These are phyloP conservation scores for Nerophis lumbriciformis DNA, from an alignment of 2,113 vertebrate genomes.

Conservation along the genomic window DNA sequence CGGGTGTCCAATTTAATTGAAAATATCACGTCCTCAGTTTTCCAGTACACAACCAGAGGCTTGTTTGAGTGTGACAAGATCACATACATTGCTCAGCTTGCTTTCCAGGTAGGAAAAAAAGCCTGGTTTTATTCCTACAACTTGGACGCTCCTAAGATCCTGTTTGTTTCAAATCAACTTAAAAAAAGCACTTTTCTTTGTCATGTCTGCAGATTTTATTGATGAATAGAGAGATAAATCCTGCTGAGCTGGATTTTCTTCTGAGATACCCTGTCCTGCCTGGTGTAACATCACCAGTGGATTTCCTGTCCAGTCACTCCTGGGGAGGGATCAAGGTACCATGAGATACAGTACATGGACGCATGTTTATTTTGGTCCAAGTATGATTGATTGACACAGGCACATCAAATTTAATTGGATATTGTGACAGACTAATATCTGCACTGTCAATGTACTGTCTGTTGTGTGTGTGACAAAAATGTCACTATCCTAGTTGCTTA, in stretches of 20 bases:
- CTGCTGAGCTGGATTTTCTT: slow-evolving; percentile 86
- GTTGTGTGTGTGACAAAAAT: neutral
- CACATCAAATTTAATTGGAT: neutral
- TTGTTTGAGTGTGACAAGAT: slow-evolving; percentile 92
- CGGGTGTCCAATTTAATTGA: slow-evolving; percentile 82
- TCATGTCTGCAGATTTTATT: slow-evolving; percentile 79
- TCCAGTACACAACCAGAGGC: slow-evolving; percentile 87
- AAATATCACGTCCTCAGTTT: slow-evolving; percentile 87
- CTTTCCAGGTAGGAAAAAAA: slow-evolving; percentile 83
- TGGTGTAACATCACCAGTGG: slow-evolving; percentile 78
- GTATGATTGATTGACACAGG: neutral
- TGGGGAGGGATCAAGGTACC: slow-evolving; percentile 94
- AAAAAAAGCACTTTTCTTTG: slow-evolving; percentile 36
- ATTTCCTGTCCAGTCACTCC: slow-evolving; percentile 85
- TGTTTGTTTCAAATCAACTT: slow-evolving; percentile 38
- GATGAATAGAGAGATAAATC: slow-evolving; percentile 80
- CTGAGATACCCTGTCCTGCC: slow-evolving; percentile 82
- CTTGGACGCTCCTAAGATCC: slow-evolving; percentile 21
- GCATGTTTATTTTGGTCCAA: neutral
- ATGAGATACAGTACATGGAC: neutral
- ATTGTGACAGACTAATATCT: neutral
- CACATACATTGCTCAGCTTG: slow-evolving; percentile 85
- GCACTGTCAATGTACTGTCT: too few species aligned
- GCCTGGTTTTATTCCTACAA: slow-evolving; percentile 13
- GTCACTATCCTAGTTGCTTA: neutral